Conservation (phyloP, 2,113 vertebrate genomes). For the Microcebus griseorufus region DNA sequence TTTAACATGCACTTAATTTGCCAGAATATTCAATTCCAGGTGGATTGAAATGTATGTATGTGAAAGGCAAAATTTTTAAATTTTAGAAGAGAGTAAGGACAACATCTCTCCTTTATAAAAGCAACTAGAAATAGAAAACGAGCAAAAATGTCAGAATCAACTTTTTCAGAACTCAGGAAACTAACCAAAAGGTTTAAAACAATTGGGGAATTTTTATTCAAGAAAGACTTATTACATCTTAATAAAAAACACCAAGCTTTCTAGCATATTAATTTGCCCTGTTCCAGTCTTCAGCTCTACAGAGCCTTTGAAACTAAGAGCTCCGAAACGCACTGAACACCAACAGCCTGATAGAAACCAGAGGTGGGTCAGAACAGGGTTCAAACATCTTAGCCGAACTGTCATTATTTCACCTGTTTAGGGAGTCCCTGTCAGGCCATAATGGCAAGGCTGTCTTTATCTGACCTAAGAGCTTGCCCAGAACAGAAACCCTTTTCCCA, state of each 20-base stretch:
- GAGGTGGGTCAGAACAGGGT: not conserved
- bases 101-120: not conserved
- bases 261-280: not conserved
- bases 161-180: not conserved
- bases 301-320: not conserved
- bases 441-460: not conserved
- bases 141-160: not conserved
- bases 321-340: not conserved
- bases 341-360: not conserved
- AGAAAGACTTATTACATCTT: not conserved
- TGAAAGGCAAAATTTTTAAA: not conserved
- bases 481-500: not conserved
- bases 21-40: not conserved
- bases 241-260: not conserved
- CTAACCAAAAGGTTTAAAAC: not conserved
- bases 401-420: not conserved
- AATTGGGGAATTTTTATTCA: not conserved
- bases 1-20: not conserved
- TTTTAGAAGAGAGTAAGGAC: not conserved
- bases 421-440: not conserved
- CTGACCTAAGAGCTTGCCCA: not conserved
- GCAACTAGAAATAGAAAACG: not conserved
- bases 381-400: not conserved
- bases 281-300: not conserved
- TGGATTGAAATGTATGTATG: not conserved